A percentile compares a stretch with the other conserved stretches of the same genome.
Evolutionary conservation across 2,888 invertebrate genomes (phyloP).

Genomic region (Chromoteleia sp.): DNA sequence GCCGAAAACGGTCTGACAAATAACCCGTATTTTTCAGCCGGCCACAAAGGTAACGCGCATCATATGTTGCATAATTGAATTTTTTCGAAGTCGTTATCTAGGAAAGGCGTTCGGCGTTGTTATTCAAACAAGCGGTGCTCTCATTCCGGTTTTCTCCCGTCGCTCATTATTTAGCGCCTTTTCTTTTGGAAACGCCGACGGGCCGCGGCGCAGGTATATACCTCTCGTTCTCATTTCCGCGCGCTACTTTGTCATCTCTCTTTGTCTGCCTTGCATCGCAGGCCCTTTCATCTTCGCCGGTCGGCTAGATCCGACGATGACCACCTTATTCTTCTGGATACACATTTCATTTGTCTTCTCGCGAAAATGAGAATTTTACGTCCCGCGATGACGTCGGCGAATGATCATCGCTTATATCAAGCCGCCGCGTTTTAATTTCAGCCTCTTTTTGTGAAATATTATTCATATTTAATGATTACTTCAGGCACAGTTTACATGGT

Average conservation of each 20-base stretch:
- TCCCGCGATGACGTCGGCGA: slow-evolving; percentile 37
- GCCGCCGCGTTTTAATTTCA: slow-evolving; percentile 2
- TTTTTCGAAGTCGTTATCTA: slow-evolving; percentile 44
- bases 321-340: slow-evolving; percentile 73
- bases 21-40: slow-evolving; percentile 36
- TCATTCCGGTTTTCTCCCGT: slow-evolving; percentile 58
- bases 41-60: slow-evolving; percentile 34
- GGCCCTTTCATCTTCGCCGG: slow-evolving; percentile 70
- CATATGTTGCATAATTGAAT: slow-evolving; percentile 58
- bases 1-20: slow-evolving; percentile 45
- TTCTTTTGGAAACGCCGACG: slow-evolving; percentile 60
- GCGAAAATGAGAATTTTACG: slow-evolving; percentile 69
- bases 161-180: slow-evolving; percentile 66
- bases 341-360: slow-evolving; percentile 79
- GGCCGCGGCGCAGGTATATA: slow-evolving; percentile 39
- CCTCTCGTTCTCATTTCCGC: slow-evolving; percentile 57
- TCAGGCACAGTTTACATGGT: no score
- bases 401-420: slow-evolving; percentile 9
- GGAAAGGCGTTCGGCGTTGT: slow-evolving; percentile 38
- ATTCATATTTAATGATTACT: no score
- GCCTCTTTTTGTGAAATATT: no score
- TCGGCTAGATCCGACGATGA: slow-evolving; percentile 70
- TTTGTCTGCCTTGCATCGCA: slow-evolving; percentile 46
- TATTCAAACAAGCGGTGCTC: slow-evolving; percentile 65
- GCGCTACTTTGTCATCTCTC: slow-evolving; percentile 64